Evolutionary conservation across 2,888 invertebrate genomes (phyloP).

Genomic region (Boloria selene): DNA sequence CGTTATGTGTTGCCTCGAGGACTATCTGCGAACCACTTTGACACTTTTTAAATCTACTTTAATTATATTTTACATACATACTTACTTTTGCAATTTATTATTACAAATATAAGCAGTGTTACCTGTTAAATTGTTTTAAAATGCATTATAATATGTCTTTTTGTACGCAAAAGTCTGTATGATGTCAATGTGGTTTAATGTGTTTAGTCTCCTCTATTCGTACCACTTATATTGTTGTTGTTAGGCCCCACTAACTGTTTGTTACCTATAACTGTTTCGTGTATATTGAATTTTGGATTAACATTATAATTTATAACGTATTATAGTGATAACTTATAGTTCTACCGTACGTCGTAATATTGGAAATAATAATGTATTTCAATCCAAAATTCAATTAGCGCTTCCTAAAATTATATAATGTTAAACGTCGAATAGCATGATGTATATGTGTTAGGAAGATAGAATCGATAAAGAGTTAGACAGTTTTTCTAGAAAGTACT

Average conservation of each 20-base stretch:
- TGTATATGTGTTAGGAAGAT: conserved; percentile 69
- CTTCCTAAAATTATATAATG: conserved; percentile 31
- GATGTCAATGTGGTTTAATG: conserved; percentile 46
- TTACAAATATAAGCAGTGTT: too few relatives aligned
- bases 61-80: not conserved
- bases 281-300: conserved; percentile 40
- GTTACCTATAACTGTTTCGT: conserved; percentile 48
- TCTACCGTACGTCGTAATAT: not conserved
- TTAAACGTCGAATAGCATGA: conserved; percentile 63
- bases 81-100: not conserved
- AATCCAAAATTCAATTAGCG: conserved; percentile 43
- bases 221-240: conserved; percentile 61
- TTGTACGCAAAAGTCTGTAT: not conserved
- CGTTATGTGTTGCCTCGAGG: conserved; percentile 63
- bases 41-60: not conserved
- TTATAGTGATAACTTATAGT: not conserved
- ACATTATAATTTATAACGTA: conserved; percentile 17
- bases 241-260: conserved; percentile 64
- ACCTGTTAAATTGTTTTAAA: too few relatives aligned
- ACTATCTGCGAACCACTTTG: conserved; percentile 24
- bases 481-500: conserved; percentile 29
- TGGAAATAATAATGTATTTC: conserved; percentile 16
- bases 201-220: conserved; percentile 47
- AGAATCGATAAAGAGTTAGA: conserved; percentile 39
- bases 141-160: not conserved